Evolutionary conservation across 2,113 vertebrate genomes (phyloP), one percentile per base, ranked within the genome.

Genomic region (Burhinus bistriatus): DNA sequence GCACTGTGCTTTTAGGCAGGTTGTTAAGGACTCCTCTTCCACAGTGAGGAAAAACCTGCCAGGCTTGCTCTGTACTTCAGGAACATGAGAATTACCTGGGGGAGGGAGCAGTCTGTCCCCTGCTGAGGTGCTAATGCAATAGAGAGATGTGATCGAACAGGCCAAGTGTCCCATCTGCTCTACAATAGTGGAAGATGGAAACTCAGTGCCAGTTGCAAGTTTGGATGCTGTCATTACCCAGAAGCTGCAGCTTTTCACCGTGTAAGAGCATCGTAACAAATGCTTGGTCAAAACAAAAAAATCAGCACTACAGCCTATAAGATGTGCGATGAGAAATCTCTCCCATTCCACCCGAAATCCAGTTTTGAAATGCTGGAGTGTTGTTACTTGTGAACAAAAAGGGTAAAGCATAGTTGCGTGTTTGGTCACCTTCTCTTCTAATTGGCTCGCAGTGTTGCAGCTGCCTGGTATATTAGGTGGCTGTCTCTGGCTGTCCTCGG

Each of bases 371-470:
- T 38, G 51, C 26, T 81, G 80, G 59, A 78, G 59, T 30, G 42
- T 55, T 71, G 57, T 49, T 90, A 1, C 38, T 20, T 47, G 52
- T 26, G 55, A 81, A 8, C 72, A 51, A 27, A 87, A 73, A 38
- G 42, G 58, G 34, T 79, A 75, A 94, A 95, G 87, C 91, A 95
- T 96, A 83, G 44, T 27, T 95, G 40, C 69, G 82, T 7, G 62
- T 61, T 83, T 90, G 84, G 90, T 95, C 90, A 69, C 66, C 81
- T 21, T 40, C 84, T 85, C 89, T 68, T 93, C 89, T 84, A 58
- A 96, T 95, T 95, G 95, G 95, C 93, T 93, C 6, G 40, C 55
- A 45, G 84, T 87, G 95, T 91, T 71, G 91, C 89, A 91, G 95
- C 40, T 79, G 81, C 87, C 57, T 47, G 12, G 30, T 89, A 91